Evolutionary conservation across 2,113 vertebrate genomes (phyloP), one percentile per base, ranked within the genome.

Genomic region (Corythoichthys intestinalis): DNA sequence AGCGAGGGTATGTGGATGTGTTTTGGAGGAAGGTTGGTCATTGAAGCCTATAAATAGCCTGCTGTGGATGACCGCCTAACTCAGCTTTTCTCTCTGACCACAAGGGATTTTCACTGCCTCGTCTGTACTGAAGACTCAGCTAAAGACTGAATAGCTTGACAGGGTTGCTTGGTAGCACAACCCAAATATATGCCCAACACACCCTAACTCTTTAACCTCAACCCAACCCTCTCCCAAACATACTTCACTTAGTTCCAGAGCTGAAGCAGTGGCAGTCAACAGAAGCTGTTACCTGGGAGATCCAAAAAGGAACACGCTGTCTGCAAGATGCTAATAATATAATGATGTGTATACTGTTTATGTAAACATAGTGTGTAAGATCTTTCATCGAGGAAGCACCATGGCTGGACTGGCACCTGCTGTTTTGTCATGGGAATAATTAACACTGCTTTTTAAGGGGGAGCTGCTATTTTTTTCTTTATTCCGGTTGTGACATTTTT

Each of bases 71-170:
- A 74, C 74, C 58, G 73, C 81, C 72, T 82, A 77, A 81, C 75
- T 74, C 82, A 39, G 77, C 85, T 87, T 80, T 83, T 69, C 14
- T 69, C 70, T 72, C 68, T 50, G 62, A 75, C 74, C 82, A 76
- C 75, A 83, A 78, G 80, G 54, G 82, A 85, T 83, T 88, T 85
- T 83, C 75, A 77, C 79, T 66, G 74, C 63, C 70, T 28, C 2
- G 69, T 41, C 62, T 48, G 67, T 68, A 78, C 77, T 87, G 69
- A 75, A 64, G 64, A 85, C 82, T 81, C 79, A 76, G 85, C 76
- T 69, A 14, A 81, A 81, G 75, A 73, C 71, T 66, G 62, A 70
- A 73, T 53, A 63, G 58, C 62, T 78, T 13, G 9, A 64, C 46
- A 41, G 52, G 73, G 83, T 84, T 83, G 79, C 81, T 81, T 78